Evolutionary conservation across 2,888 invertebrate species (phyloP).

Genomic region (Epinotia nisella): DNA sequence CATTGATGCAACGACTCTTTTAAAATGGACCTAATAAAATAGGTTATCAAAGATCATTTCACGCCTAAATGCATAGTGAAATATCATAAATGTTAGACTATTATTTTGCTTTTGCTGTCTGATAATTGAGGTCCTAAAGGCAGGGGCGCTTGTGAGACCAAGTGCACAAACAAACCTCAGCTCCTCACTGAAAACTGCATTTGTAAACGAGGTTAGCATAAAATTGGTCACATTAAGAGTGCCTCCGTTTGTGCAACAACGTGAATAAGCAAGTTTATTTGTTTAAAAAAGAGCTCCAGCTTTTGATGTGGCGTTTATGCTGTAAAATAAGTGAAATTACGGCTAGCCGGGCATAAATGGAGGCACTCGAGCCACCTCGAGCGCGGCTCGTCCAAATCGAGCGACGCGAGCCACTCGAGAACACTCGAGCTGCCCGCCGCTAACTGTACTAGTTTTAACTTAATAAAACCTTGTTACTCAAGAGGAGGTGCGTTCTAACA

Average conservation of each 20-base stretch:
- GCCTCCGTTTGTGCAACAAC: background rate
- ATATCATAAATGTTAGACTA: too few species aligned
- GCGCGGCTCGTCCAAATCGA: constrained; percentile 7
- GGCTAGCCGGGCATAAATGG: background rate
- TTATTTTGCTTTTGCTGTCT: too few species aligned
- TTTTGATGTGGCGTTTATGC: constrained; percentile 10
- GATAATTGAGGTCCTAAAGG: too few species aligned
- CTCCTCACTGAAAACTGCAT: background rate
- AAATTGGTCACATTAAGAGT: background rate
- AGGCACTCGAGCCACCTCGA: constrained; percentile 16
- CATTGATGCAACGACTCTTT: too few species aligned
- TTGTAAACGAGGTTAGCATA: background rate
- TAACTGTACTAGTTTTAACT: constrained; percentile 1
- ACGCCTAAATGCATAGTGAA: too few species aligned
- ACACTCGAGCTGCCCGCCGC: constrained; percentile 12
- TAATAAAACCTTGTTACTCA: constrained; percentile 9
- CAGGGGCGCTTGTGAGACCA: too few species aligned
- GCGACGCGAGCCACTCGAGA: constrained; percentile 16
- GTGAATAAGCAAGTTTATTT: constrained; percentile 1
- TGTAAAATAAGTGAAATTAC: constrained; percentile 10
- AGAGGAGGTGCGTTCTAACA: background rate
- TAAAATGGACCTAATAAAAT: too few species aligned
- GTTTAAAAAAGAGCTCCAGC: background rate
- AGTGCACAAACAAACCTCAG: background rate
- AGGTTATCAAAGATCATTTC: too few species aligned